Base-by-base conservation (phyloP, 2,797 vertebrate genomes). In the Eupleurogrammus muticus region DNA sequence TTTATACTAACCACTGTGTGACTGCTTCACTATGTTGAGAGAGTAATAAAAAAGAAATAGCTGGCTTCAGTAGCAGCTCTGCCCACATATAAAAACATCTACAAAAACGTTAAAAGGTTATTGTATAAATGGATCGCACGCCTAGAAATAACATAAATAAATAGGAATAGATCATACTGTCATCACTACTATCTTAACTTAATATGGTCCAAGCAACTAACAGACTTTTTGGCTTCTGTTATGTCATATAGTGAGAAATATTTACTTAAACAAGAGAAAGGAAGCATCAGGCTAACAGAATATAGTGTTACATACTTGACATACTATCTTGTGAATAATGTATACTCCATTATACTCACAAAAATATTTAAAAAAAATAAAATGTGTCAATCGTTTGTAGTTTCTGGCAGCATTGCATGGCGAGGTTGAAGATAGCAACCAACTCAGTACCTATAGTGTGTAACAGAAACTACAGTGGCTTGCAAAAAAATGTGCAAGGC, bases 61-160 rank as follows among this genome's bases (percentile, higher is more conserved):
- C 68, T 79, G 73, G 42, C 68, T 77, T 87, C 55, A 78, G 81
- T 63, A 84, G 66, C 60, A 68, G 62, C 65, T 82, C 52, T 49
- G 50, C 70, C 56, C 73, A 69, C 75, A 73, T 60, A 87, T 82
- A 80, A 86, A 86, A 75, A 73, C 66, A 74, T 58, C 87, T 87
- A 85, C 75, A 89, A 74, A 90, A 82, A 89, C 84, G 83, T 84
- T 76, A 62, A 62, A 36, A 68, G 77, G 74, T 73, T 76, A 62
- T 64, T 61, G 73, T 47, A 59, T 52, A 68, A 59, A 68, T 58
- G 64, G 66, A 66, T 77, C 70, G 56, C 72, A 80, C 56, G 79
- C 63, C 24, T 62, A 69, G 48, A 83, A 80, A 79, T 73, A 82
- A 70, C 70, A 46, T 54, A 81, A 17, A 54, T 55, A 57, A 86